phyloP scores from a whole-genome alignment of 2,888 invertebrate genomes.

The Heliconius hortense region DNA sequence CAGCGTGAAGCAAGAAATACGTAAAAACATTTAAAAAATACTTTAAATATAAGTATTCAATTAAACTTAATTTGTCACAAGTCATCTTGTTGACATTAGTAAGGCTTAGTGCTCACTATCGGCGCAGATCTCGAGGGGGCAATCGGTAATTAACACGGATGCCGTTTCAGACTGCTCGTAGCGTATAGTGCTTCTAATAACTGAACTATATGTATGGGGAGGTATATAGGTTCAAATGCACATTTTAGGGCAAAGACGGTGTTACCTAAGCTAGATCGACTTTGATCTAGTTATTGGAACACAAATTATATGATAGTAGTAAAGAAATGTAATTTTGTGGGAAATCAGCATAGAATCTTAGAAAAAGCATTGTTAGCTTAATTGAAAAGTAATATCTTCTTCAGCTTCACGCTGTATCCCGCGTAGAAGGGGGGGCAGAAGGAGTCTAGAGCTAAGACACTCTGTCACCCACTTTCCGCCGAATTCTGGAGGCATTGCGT shows the following conservation, averaged over 20 bases:
- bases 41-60: constrained; percentile 3
- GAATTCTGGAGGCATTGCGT: too few species aligned
- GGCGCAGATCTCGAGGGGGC: constrained; percentile 40
- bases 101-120: constrained; percentile 30
- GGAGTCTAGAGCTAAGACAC: too few species aligned
- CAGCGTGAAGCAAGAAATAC: too few species aligned
- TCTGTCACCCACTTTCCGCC: too few species aligned
- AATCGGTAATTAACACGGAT: constrained; percentile 36
- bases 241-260: background rate
- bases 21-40: background rate
- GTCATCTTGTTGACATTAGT: constrained; percentile 31
- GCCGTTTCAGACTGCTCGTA: constrained; percentile 25
- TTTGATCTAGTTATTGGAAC: background rate
- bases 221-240: background rate
- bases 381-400: background rate
- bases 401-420: too few species aligned
- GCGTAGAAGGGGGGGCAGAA: too few species aligned
- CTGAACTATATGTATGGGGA: background rate
- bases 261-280: background rate
- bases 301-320: background rate
- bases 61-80: constrained; percentile 26
- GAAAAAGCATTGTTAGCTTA: background rate
- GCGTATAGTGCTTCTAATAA: constrained; percentile 25
- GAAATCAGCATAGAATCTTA: background rate
- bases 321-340: background rate